phyloP scores from a whole-genome alignment of 2,797 vertebrate species.

The Todus mexicanus region DNA sequence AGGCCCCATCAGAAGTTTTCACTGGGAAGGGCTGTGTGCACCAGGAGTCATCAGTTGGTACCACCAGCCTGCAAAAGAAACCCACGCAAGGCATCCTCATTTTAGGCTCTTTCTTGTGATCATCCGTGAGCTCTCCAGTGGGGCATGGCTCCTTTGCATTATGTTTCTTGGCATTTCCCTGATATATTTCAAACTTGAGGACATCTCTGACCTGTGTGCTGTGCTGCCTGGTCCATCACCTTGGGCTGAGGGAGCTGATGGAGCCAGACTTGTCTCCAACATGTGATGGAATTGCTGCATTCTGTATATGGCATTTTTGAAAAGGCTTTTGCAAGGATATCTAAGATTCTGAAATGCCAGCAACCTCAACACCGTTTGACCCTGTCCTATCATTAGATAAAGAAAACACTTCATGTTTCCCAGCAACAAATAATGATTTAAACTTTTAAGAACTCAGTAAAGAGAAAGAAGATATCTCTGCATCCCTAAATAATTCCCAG shows the following conservation, averaged over 20 bases:
- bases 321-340: not conserved
- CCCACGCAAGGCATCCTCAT: accelerated
- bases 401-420: not conserved
- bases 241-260: not conserved
- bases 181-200: not conserved
- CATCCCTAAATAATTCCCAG: not conserved
- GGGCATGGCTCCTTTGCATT: not conserved
- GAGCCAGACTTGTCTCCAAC: not conserved
- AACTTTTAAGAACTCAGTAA: not conserved
- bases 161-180: not conserved
- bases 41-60: accelerated
- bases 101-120: not conserved
- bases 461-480: not conserved
- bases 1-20: not conserved
- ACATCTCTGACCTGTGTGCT: not conserved
- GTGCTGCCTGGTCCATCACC: not conserved
- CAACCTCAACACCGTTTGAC: not conserved
- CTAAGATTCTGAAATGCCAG: not conserved
- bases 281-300: accelerated
- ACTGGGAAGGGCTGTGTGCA: not conserved
- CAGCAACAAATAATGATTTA: not conserved
- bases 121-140: not conserved
- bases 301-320: not conserved
- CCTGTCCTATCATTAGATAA: not conserved
- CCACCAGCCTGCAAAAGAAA: not conserved